Evolutionary conservation across 2,113 vertebrate genomes (phyloP).

Genomic region (Macrotus californicus): DNA sequence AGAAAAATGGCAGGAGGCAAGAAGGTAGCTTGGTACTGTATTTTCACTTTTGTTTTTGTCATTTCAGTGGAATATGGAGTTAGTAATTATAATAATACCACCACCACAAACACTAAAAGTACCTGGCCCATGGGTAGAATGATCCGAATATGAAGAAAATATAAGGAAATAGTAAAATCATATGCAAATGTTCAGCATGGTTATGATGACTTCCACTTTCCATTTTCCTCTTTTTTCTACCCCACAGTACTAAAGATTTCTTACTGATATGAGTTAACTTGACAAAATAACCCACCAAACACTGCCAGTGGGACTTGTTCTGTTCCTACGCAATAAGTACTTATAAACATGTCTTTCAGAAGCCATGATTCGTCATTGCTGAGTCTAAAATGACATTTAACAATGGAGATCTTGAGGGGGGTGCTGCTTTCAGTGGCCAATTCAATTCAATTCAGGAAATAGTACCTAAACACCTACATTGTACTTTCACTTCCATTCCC

Average conservation of each 20-base stretch:
- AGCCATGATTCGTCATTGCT: conserved; percentile 46
- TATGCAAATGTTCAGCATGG: background rate
- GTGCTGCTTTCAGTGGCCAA: background rate
- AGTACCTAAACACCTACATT: background rate
- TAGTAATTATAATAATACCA: background rate
- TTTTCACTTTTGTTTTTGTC: background rate
- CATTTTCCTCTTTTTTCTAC: background rate
- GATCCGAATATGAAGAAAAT: background rate
- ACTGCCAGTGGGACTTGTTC: conserved; percentile 4
- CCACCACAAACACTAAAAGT: background rate
- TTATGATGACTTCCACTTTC: background rate
- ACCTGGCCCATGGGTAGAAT: background rate
- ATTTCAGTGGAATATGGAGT: background rate
- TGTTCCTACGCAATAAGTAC: conserved; percentile 51
- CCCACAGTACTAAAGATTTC: background rate
- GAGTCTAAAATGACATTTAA: conserved; percentile 61
- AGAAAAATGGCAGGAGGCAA: background rate
- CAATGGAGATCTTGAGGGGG: background rate
- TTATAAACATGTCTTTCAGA: conserved; percentile 56
- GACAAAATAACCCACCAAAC: conserved; percentile 41
- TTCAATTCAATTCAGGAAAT: background rate
- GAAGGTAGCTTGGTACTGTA: background rate
- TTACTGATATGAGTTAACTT: conserved; percentile 33
- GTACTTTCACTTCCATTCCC: background rate
- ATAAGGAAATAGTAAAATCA: background rate